Percentiles rank a stretch among this genome's conserved stretches.
These are phyloP conservation scores for Brachyptera putata DNA, from an alignment of 2,888 invertebrate species.

Conservation along the genomic window DNA sequence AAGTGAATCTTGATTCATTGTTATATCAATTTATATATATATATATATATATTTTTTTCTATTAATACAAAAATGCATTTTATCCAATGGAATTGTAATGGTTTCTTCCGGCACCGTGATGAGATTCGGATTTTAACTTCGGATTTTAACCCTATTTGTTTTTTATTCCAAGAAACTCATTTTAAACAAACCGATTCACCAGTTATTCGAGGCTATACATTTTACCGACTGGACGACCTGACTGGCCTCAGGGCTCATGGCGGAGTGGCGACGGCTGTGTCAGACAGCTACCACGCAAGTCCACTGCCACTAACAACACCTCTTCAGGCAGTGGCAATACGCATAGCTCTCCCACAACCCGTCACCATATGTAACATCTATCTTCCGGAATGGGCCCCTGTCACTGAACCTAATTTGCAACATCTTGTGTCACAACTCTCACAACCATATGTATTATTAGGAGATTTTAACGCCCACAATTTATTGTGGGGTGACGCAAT, in stretches of 20 bases:
- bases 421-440: no score
- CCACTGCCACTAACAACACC: no score
- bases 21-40: not conserved
- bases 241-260: not conserved
- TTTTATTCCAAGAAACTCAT: not conserved
- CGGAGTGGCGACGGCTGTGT: not conserved
- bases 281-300: not conserved
- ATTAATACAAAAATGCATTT: not conserved
- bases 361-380: conserved; percentile 3
- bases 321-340: conserved; percentile 5
- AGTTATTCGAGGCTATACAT: not conserved
- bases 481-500: no score
- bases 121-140: not conserved
- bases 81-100: not conserved
- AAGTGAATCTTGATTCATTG: no score
- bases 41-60: no score
- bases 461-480: no score
- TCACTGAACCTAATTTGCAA: no score
- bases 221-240: not conserved
- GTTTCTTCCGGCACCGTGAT: not conserved
- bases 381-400: no score
- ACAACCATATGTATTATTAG: no score
- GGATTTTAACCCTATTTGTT: not conserved
- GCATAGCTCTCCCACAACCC: not conserved
- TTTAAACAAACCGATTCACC: not conserved